Base-by-base conservation (phyloP, 1,140 invertebrate species). In the Sycobia sp. region DNA sequence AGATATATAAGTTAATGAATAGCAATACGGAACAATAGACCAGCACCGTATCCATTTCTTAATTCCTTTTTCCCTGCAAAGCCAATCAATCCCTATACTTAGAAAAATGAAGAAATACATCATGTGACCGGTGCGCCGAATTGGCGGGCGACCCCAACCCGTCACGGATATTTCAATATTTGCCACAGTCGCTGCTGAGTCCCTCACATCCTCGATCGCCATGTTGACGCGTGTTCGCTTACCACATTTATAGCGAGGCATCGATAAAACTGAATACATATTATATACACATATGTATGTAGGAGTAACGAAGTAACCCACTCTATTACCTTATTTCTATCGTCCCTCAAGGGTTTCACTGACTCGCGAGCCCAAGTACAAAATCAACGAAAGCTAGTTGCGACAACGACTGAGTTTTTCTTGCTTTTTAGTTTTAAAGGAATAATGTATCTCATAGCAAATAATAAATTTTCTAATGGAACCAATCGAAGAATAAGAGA, bases 101-200 rank as follows among this genome's bases (percentile, higher is more conserved):
- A 54, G 16, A 16, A 54, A 62, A 62, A 62, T 55, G 51, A 62
- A 62, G 60, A 55, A 62, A 62, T 54, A 55, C 43, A 62, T 55
- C 32, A 55, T 38, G 18, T 32, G 46, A 34, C 18, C 29, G 50
- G 46, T 23, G 18, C 23, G 41, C 34, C 23, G 43, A 22, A n/a
- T 23, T 32, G 32, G 14, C 41, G 18, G 23, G 16, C 25, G 36
- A 7, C 16, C 14, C 4, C 50, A 47, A 23, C 22, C 11, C 51
- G 18, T 53, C 49, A 44, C 36, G 13, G 59, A 62, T 56, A 62
- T 56, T 62, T 56, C 44, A 56, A 62, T 62, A 50, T 62, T 62
- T 56, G 44, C 11, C 11, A 11, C 9, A 14, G 4, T 14, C 16
- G 16, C 20, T 18, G 16, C 32, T n/a, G 16, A 10, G 0, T 39